phyloP scores from a whole-genome alignment of 2,797 vertebrate species.

The Sitta carolinensis region DNA sequence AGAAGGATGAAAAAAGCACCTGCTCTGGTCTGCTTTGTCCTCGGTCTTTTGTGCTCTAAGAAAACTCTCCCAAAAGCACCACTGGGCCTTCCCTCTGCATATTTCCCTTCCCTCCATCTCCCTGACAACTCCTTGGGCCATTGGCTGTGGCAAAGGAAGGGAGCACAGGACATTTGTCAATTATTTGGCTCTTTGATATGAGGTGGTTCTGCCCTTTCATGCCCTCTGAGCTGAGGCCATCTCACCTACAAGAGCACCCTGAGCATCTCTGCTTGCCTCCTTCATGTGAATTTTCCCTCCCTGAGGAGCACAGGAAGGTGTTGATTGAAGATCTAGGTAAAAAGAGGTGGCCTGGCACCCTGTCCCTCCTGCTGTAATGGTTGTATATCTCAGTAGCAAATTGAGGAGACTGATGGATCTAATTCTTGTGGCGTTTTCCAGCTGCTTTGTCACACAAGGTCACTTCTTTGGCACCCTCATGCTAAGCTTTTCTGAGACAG shows the following conservation, averaged over 20 bases:
- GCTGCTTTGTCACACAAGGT: neutral
- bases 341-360: neutral
- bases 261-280: neutral
- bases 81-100: neutral
- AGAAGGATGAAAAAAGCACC: neutral
- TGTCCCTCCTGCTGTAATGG: neutral
- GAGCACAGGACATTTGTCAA: neutral
- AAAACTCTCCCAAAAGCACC: neutral
- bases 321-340: neutral
- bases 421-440: conserved; percentile 21
- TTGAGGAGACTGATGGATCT: neutral
- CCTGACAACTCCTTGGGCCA: neutral
- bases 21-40: neutral
- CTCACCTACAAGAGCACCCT: neutral
- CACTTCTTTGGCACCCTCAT: neutral
- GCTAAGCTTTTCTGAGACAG: neutral
- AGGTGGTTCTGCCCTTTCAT: neutral
- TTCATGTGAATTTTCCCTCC: neutral
- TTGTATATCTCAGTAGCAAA: neutral
- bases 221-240: neutral
- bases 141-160: neutral
- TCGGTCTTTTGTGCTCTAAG: neutral
- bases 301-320: neutral
- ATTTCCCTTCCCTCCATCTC: neutral
- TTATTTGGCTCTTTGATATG: neutral